Base-by-base conservation (phyloP, 2,113 vertebrate genomes). In the Oryzias curvinotus region DNA sequence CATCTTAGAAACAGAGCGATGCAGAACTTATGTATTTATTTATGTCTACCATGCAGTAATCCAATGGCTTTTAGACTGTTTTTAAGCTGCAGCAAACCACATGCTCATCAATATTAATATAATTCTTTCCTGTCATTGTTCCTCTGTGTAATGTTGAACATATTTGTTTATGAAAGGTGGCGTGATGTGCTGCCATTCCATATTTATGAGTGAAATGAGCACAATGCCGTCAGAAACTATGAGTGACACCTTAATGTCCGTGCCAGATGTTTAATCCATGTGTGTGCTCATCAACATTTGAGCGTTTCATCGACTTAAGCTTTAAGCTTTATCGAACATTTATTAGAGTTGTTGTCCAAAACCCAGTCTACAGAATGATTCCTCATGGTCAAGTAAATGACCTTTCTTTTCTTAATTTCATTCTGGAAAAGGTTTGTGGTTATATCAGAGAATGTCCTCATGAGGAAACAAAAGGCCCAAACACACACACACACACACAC, bases 151-250 rank as follows among this genome's bases (percentile, higher is more conserved):
- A 55, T 2, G 14, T 41, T 70, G 47, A 5, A 4, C 18, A 42
- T 13, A 58, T 75, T 68, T 77, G 70, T 67, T 75, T 36, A 61
- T 69, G 63, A 69, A 71, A 75, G 71, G 47, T 71, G 59, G 62
- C 56, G 51, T 19, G 14, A 46, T 30, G 46, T 19, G 14, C 51
- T 43, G 8, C 44, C 49, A 0, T 81, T 70, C 64, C 76, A 72
- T 79, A 77, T 81, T 62, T 54, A 69, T 69, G 58, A 60, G 26
- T 5, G 19, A 53, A 57, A 60, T 6, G 0, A 44, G 25, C 54
- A 42, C 48, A 63, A 76, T 23, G 47, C 52, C 41, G 4, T 76
- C 26, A 52, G 66, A 8, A 74, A 72, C 13, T 54, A 56, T 52
- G 30, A 46, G 36, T 75, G 65, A 73, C 60, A 61, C 73, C 68